Base-by-base conservation (phyloP, 1,140 invertebrate species). In the Drosophila parabipectinata region DNA sequence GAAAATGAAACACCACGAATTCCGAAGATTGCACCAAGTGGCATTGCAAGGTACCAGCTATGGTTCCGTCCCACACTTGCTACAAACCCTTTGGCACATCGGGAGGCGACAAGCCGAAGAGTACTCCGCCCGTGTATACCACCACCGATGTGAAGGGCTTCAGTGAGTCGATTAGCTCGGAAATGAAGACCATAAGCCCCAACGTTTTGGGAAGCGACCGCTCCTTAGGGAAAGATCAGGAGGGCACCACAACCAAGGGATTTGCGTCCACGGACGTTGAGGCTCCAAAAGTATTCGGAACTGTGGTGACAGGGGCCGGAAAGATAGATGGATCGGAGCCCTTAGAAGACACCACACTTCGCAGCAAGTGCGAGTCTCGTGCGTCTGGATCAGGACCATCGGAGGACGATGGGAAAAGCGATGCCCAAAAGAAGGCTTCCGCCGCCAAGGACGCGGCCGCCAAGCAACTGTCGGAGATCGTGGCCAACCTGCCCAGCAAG, bases 401-500 rank as follows among this genome's bases (percentile, higher is more conserved):
- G 1, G 21, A 37, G 0, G 32, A 51, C 6, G 18, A 10, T 1
- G 50, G 48, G 4, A 30, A 15, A 8, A 18, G 4, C 10, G 45
- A 64, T 12, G 18, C 28, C 18, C 59, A 44, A 30, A 64, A 64
- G 14, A 62, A 51, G 39, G 53, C 47, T 4, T 6, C 21, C 12
- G 59, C 53, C 6, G 32, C 71, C 6, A 63, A 55, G 34, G 77
- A 67, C 0, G 48, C 66, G 28, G 52, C 59, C 4, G 60, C 61
- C 32, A 83, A 88, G 34, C 75, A 87, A 24, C 4, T 83, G 14
- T 66, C 83, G 18, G 83, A 83, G 0, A 51, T 67, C 1, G 53
- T 77, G 15, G 76, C 77, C 32, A 89, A 75, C 26, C 18, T 91
- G 26, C 90, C 90, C 15, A 73, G 72, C 60, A 80, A 72, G 39